Evolutionary conservation across 1,140 invertebrate species (phyloP), one percentile per base, ranked within the genome.

Genomic region (Anagrus nilaparvatae): DNA sequence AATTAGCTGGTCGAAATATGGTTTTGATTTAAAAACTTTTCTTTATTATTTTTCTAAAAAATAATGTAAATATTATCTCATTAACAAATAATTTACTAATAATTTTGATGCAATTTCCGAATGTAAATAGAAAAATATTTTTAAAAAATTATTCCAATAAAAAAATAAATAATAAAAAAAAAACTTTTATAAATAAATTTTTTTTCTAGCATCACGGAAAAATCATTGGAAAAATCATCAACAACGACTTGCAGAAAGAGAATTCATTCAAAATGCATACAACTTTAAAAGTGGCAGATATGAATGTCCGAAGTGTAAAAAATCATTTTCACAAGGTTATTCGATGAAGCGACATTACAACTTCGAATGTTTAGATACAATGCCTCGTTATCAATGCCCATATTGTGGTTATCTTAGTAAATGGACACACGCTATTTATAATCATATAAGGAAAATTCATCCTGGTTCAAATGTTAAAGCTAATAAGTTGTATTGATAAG

Each of bases 291-390:
- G 6, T 24, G 40, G 32, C 36, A 56, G 57, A 21, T 49, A 49
- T 42, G 46, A 52, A 17, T 72, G 70, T 40, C 58, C 56, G 1
- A 61, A 61, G 23, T 73, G 71, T 48, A 60, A 61, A 8, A 55
- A 64, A 2, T 46, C 52, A 10, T 73, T 72, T 46, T 63, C 59
- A 13, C 51, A 63, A 1, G 67, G 64, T 40, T 59, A 63, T 5
- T 69, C 67, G 43, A 49, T 77, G 44, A 72, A 70, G 49, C 62
- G 75, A 43, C 79, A 83, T 49, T 74, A 73, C 46, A 78, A 75
- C 48, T 81, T 76, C 56, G 79, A 82, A 56, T 84, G 81, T 58
- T 76, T 77, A 27, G 75, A 77, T 10, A 75, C 78, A 47, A 68
- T 72, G 43, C 79, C 79, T 2, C 71, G 73, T 46, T 84, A 81